Percentiles rank a stretch among this genome's conserved stretches.
Evolutionary conservation across 2,797 vertebrate species (phyloP).

Genomic region (Cheracebus regulus): DNA sequence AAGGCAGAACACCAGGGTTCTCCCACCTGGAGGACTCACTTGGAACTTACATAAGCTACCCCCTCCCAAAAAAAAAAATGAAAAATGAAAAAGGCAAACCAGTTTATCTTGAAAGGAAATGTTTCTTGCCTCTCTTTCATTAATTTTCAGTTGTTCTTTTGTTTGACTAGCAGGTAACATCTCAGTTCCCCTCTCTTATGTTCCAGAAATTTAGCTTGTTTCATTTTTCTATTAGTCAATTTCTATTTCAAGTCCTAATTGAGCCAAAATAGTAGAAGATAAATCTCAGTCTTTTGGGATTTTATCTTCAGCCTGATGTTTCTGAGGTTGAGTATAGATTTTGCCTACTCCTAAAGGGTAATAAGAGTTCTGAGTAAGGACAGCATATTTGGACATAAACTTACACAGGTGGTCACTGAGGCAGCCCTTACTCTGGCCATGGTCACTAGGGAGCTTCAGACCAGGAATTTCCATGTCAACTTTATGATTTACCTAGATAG

Average conservation of each 20-base stretch:
- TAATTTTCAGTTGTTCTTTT: not conserved
- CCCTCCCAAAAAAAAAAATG: not conserved
- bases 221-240: not conserved
- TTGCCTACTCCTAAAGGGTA: not conserved
- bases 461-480: too few species aligned
- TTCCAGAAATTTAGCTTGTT: not conserved
- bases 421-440: too few species aligned
- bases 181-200: not conserved
- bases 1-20: not conserved
- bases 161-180: not conserved
- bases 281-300: not conserved
- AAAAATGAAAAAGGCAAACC: not conserved
- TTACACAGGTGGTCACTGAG: not conserved
- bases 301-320: not conserved
- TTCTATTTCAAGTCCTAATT: not conserved
- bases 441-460: not conserved
- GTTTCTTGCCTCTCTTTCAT: not conserved
- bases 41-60: not conserved
- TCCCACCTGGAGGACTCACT: not conserved
- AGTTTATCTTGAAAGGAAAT: not conserved
- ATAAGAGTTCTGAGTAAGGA: not conserved
- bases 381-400: too few species aligned
- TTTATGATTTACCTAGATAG: not conserved
- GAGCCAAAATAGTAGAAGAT: not conserved
- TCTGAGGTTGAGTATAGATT: not conserved